Conservation (phyloP, 1,140 invertebrate species). For the Hesperophylax magnus region DNA sequence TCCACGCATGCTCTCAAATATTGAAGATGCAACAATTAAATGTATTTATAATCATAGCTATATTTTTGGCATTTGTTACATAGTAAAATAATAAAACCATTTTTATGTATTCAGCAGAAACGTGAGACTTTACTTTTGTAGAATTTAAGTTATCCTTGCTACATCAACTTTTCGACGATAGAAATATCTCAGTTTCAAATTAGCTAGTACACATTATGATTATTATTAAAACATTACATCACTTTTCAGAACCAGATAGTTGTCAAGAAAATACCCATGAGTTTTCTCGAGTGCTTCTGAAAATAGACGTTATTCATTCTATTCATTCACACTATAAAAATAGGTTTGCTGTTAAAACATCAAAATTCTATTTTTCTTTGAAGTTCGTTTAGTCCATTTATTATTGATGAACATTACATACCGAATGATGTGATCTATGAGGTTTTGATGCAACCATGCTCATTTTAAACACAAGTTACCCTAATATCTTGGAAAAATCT, state of each 20-base stretch:
- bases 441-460: too few species aligned
- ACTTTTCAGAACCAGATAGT: background rate
- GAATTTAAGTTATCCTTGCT: too few species aligned
- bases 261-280: background rate
- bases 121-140: too few species aligned
- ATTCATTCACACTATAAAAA: background rate
- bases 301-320: slow-evolving; percentile 12
- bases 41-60: slow-evolving; percentile 20
- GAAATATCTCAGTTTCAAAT: too few species aligned
- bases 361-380: background rate
- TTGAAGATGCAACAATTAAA: slow-evolving; percentile 7
- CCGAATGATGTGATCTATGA: too few species aligned
- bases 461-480: too few species aligned
- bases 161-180: too few species aligned
- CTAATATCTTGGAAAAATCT: too few species aligned
- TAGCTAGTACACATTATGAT: too few species aligned
- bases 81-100: slow-evolving; percentile 26
- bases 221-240: background rate
- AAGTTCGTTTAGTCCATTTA: background rate
- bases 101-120: background rate
- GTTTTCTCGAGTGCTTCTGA: background rate
- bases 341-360: background rate
- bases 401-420: too few species aligned
- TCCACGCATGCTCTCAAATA: background rate
- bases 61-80: slow-evolving; percentile 35